Conservation (phyloP, 2,797 vertebrate species). For the Darevskia nairensis region DNA sequence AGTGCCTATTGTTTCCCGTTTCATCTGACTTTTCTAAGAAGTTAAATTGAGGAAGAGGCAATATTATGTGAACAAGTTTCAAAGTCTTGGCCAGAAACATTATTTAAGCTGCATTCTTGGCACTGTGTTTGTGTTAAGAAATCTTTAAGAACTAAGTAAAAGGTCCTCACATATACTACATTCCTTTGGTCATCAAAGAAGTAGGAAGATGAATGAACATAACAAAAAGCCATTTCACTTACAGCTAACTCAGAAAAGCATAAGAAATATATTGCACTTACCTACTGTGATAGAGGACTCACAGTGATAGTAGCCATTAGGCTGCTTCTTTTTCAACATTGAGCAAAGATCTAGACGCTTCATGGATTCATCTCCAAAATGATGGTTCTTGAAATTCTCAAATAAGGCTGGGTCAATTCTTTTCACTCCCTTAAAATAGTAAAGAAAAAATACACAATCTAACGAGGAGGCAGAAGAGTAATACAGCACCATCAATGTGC, state of each 20-base stretch:
- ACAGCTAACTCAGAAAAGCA: not conserved
- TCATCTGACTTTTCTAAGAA: conserved; percentile 1
- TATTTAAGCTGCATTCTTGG: not conserved
- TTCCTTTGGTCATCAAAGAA: not conserved
- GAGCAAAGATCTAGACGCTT: conserved; percentile 93
- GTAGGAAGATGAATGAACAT: not conserved
- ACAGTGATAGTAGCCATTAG: conserved; percentile 85
- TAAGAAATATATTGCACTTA: conserved; percentile 72
- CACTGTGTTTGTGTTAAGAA: not conserved
- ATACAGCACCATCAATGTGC: not conserved
- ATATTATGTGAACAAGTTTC: not conserved
- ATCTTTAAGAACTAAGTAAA: not conserved
- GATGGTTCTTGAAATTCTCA: conserved; percentile 81
- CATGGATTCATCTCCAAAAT: conserved; percentile 90
- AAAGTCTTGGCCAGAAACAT: not conserved
- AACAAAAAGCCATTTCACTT: not conserved
- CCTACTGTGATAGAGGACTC: conserved; percentile 84
- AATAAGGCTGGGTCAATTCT: conserved; percentile 88
- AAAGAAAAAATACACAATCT: conserved; percentile 53
- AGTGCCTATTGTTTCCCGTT: not conserved
- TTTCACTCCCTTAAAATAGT: conserved; percentile 86
- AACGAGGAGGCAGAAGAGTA: not conserved
- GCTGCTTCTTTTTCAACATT: conserved; percentile 93
- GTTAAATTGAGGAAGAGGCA: not conserved
- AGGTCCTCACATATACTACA: rapidly evolving